These are phyloP conservation scores for Pemphredon lugubris DNA, from an alignment of 2,888 invertebrate species.

Conservation along the genomic window DNA sequence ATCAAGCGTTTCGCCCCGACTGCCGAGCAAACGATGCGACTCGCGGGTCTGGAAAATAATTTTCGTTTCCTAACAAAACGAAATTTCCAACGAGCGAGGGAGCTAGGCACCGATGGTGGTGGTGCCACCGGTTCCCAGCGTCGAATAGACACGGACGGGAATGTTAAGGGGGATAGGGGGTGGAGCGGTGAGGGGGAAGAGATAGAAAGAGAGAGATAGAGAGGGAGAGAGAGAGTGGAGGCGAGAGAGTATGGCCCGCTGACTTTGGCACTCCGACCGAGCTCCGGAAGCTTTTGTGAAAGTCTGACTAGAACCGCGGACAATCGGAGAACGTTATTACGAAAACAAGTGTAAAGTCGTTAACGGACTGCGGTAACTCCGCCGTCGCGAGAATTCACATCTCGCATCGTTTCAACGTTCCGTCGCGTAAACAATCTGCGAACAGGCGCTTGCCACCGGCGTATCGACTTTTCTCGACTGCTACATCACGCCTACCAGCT, in stretches of 20 bases:
- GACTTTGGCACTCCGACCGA: conserved; percentile 24
- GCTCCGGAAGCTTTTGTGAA: conserved; percentile 39
- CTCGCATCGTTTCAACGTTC: conserved; percentile 24
- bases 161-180: too few relatives aligned
- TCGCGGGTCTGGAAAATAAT: not conserved
- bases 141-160: too few relatives aligned
- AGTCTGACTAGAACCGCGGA: conserved; percentile 35
- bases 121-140: too few relatives aligned
- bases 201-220: not conserved
- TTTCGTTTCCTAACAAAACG: not conserved
- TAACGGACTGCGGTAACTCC: conserved; percentile 49
- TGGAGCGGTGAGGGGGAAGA: too few relatives aligned
- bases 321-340: conserved; percentile 48
- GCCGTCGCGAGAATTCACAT: conserved; percentile 42
- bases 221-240: conserved; percentile 24
- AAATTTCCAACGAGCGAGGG: not conserved
- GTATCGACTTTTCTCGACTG: conserved; percentile 5
- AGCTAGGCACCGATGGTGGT: too few relatives aligned
- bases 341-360: conserved; percentile 58
- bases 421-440: conserved; percentile 50
- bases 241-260: conserved; percentile 22
- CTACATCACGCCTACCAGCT: not conserved
- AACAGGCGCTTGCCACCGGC: conserved; percentile 25
- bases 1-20: not conserved
- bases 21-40: not conserved